Conservation (phyloP, 1,140 invertebrate genomes). For the Drosophila chauvacae region DNA sequence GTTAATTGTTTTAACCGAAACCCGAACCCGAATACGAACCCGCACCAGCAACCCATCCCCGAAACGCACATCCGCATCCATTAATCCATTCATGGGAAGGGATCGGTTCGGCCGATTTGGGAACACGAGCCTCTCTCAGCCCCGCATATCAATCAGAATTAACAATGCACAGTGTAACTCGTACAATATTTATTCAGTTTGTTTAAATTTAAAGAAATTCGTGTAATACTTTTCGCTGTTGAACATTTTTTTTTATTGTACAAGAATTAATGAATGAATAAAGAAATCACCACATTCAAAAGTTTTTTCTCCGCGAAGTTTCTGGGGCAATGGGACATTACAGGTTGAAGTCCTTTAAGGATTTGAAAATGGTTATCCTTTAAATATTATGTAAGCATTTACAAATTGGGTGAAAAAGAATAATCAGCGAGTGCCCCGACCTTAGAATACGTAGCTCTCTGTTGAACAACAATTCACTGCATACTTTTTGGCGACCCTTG, state of each 20-base stretch:
- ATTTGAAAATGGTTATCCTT: not conserved
- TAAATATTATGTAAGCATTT: not conserved
- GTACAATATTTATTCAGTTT: constrained; percentile 80
- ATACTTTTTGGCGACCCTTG: not conserved
- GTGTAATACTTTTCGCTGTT: constrained; percentile 75
- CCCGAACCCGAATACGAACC: constrained; percentile 56
- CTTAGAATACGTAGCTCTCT: too few species aligned
- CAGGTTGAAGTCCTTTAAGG: not conserved
- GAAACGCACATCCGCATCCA: constrained; percentile 29
- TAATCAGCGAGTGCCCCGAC: too few species aligned
- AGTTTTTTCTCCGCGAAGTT: not conserved
- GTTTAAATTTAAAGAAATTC: constrained; percentile 68
- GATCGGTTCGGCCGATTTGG: constrained; percentile 12
- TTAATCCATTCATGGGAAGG: constrained; percentile 15
- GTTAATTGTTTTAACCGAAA: constrained; percentile 76
- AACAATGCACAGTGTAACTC: constrained; percentile 62
- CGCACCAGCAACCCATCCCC: constrained; percentile 44
- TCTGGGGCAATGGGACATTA: not conserved
- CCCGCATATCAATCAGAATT: constrained; percentile 30
- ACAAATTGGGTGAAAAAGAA: not conserved
- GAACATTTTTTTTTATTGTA: constrained; percentile 70
- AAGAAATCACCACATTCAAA: constrained; percentile 78
- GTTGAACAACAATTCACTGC: not conserved
- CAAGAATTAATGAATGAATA: constrained; percentile 73
- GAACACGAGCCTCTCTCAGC: constrained; percentile 20